Conservation (phyloP, 2,888 invertebrate genomes). For the Allacma fusca region DNA sequence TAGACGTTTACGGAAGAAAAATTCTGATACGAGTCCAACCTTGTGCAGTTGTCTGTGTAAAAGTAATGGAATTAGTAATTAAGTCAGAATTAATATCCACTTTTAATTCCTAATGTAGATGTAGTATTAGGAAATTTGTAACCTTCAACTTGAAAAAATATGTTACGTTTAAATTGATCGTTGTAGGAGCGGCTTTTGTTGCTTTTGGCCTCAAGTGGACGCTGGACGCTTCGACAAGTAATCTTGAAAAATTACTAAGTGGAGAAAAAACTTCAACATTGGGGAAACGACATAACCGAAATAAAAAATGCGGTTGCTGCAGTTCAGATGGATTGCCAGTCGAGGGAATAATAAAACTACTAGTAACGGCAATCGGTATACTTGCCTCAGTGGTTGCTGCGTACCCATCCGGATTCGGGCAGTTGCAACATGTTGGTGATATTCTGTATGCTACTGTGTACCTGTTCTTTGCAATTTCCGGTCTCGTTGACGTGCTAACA, state of each 20-base stretch:
- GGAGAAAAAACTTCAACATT: conserved; percentile 36
- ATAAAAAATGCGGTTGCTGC: conserved; percentile 11
- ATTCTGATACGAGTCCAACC: no score
- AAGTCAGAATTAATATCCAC: no score
- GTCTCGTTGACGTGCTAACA: conserved; percentile 64
- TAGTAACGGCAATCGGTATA: conserved; percentile 57
- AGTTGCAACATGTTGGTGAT: conserved; percentile 57
- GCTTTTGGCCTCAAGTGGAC: conserved; percentile 62
- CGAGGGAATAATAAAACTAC: conserved; percentile 60
- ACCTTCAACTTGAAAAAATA: no score
- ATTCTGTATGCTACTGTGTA: conserved; percentile 64
- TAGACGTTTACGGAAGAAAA: no score
- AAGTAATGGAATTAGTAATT: no score
- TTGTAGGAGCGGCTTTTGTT: conserved; percentile 55
- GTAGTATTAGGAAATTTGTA: no score
- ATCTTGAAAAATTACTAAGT: conserved; percentile 30
- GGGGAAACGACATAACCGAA: conserved; percentile 28
- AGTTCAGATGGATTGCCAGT: conserved; percentile 52
- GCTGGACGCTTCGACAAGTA: conserved; percentile 55
- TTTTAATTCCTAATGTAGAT: no score
- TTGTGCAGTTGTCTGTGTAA: no score
- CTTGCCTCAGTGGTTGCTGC: conserved; percentile 53
- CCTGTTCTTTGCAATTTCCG: conserved; percentile 65
- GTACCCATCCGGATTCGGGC: conserved; percentile 50
- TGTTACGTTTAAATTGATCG: no score